Evolutionary conservation across 2,113 vertebrate genomes (phyloP), one percentile per base, ranked within the genome.

Genomic region (Lycaon pictus): DNA sequence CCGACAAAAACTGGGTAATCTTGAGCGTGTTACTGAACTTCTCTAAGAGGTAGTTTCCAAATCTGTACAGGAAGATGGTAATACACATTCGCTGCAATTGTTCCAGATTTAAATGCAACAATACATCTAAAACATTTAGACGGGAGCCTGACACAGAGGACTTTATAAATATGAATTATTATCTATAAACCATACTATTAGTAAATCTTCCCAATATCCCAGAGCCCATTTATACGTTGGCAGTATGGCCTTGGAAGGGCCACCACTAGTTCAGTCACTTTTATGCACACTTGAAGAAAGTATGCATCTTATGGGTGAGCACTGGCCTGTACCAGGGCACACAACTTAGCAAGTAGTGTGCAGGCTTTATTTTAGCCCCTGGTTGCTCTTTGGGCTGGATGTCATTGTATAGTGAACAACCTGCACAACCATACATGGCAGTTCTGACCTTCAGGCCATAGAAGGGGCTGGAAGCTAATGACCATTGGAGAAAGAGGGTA

Each of bases 11-110:
- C 19, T 72, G 58, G 83, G 32, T 71, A 72, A 90, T 76, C 56
- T 55, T 12, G 81, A 80, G 35, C 87, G 93, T 95, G 9, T 89
- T 63, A 81, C 29, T 71, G n/a, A 97, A 87, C 16, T 97, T 92
- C 74, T 58, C n/a, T 82, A 92, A 94, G 16, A 22, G 15, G 20
- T 43, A 29, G 16, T 60, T 94, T 85, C 58, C 56, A 83, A 9
- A 37, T 82, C 69, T 89, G 43, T 48, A 20, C 19, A 84, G 35
- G 27, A 22, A 20, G n/a, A 35, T 13, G 63, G 35, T 53, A 76
- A 97, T 27, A 83, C 74, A 7, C 23, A 53, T 58, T 93, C 76
- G 55, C 53, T 84, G 76, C 16, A 51, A 72, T 56, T 77, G n/a
- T 89, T 90, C 23, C 23, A 84, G 60, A 88, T 65, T 82, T 65